Conservation (phyloP, 2,888 invertebrate species). For the Macroteleia sp. region DNA sequence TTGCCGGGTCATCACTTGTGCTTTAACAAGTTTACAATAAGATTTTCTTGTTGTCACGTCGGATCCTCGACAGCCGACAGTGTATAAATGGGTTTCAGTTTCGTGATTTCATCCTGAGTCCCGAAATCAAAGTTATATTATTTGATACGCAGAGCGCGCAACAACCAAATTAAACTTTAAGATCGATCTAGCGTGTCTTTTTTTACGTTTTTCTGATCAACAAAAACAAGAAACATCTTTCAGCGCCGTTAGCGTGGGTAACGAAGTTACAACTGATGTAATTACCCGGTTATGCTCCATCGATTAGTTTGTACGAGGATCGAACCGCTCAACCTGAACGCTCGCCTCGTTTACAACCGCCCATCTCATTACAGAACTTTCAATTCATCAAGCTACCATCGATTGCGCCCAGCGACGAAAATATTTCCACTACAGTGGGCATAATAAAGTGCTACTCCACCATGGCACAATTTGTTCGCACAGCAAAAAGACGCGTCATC, state of each 20-base stretch:
- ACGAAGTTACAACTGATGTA: constrained; percentile 35
- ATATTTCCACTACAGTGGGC: background rate
- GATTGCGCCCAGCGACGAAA: constrained; percentile 12
- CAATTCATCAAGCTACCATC: constrained; percentile 21
- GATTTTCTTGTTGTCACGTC: constrained; percentile 14
- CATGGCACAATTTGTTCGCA: background rate
- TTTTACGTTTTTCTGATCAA: constrained; percentile 1
- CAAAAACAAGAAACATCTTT: constrained; percentile 24
- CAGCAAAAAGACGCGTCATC: too few relatives aligned
- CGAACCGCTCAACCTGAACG: constrained; percentile 29
- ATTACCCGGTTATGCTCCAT: constrained; percentile 37
- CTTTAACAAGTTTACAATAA: constrained; percentile 22
- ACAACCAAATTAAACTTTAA: background rate
- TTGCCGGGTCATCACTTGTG: constrained; percentile 10
- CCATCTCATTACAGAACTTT: constrained; percentile 37
- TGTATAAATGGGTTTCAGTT: constrained; percentile 14
- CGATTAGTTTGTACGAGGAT: constrained; percentile 32
- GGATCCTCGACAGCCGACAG: background rate
- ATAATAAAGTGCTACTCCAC: background rate
- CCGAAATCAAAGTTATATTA: constrained; percentile 15
- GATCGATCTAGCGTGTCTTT: background rate
- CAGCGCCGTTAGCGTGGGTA: background rate
- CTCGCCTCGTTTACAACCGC: constrained; percentile 20
- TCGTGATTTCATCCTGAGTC: background rate
- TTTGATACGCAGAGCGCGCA: background rate